Evolutionary conservation across 92 coral and sea anemone species (phyloP).

Genomic region (Epizoanthus stellaris): DNA sequence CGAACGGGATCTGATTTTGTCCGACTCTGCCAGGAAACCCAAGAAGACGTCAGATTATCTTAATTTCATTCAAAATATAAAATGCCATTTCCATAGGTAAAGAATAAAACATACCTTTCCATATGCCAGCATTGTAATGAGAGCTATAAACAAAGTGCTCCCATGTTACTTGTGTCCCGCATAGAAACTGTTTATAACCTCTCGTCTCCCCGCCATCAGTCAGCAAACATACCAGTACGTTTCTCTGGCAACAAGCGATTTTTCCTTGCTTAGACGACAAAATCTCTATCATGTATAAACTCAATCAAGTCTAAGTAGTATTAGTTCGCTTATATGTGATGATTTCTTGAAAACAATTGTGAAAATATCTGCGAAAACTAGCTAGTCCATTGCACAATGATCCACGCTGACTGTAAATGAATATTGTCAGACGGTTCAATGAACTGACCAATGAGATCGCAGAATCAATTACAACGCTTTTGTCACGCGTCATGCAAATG

Average conservation of each 20-base stretch:
- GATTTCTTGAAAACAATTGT: too few species aligned
- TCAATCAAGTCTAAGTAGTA: too few species aligned
- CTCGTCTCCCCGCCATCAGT: not conserved
- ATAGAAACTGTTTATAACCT: not conserved
- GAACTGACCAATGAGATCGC: conserved; percentile 19
- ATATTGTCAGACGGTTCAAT: not conserved
- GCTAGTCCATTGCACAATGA: not conserved
- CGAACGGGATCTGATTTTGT: conserved; percentile 43
- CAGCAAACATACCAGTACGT: not conserved
- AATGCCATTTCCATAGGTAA: not conserved
- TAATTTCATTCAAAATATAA: not conserved
- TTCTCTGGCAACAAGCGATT: not conserved
- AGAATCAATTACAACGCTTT: not conserved
- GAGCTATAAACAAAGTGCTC: not conserved
- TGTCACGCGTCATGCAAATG: conserved; percentile 7
- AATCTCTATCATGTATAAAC: too few species aligned
- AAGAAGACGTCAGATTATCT: not conserved
- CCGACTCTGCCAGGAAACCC: conserved; percentile 4
- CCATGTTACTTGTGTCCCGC: not conserved
- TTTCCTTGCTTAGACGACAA: too few species aligned
- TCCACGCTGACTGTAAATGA: not conserved
- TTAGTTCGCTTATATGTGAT: too few species aligned
- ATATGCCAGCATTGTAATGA: conserved; percentile 22
- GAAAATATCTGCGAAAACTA: not conserved
- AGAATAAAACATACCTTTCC: conserved; percentile 4